phyloP scores from a whole-genome alignment of 2,113 vertebrate genomes.

The Lathamus discolor region DNA sequence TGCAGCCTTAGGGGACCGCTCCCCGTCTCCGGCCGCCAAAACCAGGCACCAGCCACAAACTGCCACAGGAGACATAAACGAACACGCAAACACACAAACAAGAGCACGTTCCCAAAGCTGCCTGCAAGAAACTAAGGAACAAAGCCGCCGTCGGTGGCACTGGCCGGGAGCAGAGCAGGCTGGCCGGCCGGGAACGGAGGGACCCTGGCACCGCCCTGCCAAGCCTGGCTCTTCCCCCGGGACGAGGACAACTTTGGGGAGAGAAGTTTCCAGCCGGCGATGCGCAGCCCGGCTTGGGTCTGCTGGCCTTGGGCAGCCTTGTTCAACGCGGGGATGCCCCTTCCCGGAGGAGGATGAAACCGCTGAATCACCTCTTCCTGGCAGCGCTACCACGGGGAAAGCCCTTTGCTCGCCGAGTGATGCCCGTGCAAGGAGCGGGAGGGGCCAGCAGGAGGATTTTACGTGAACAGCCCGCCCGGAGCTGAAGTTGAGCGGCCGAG shows the following conservation, averaged over 20 bases:
- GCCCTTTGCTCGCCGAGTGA: not conserved
- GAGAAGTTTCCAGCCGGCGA: not conserved
- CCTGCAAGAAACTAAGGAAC: not conserved
- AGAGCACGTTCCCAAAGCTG: not conserved
- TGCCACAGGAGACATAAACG: not conserved
- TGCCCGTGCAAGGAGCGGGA: not conserved
- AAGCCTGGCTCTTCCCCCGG: accelerated
- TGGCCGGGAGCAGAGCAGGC: not conserved
- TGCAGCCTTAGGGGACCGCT: not conserved
- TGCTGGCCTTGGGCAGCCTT: not conserved
- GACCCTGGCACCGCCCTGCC: not conserved
- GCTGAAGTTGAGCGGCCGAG: not conserved
- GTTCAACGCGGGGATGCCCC: not conserved
- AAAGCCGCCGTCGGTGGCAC: not conserved
- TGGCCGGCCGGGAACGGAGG: too few relatives aligned
- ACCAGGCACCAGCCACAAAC: not conserved
- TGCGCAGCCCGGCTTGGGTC: not conserved
- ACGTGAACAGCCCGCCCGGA: not conserved
- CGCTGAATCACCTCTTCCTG: not conserved
- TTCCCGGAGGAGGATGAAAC: not conserved
- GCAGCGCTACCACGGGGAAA: not conserved
- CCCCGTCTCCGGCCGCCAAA: not conserved
- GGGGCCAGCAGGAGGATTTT: not conserved
- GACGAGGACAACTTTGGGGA: not conserved
- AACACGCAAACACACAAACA: not conserved